Conservation (phyloP, 2,888 invertebrate genomes). For the Deilephila porcellus region DNA sequence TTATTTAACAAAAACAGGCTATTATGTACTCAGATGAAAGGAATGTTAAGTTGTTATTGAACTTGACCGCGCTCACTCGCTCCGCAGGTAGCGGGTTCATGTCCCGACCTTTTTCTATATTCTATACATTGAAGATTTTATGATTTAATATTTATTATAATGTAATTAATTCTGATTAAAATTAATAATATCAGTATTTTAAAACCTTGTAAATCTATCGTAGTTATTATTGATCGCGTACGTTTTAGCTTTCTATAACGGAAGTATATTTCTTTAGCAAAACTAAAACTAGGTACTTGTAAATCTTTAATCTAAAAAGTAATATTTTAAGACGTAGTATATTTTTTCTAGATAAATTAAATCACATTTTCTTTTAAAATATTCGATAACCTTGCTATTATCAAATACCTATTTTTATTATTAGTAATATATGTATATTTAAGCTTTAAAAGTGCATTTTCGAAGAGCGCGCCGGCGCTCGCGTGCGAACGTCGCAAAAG, state of each 20-base stretch:
- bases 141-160: no score
- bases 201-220: no score
- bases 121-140: background rate
- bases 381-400: no score
- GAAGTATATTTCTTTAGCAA: no score
- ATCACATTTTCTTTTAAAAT: no score
- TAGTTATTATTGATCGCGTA: no score
- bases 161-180: no score
- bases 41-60: conserved; percentile 21
- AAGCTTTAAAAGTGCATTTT: background rate
- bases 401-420: background rate
- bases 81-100: conserved; percentile 2
- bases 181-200: background rate
- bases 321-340: no score
- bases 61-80: conserved; percentile 5
- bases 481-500: background rate
- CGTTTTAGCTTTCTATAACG: no score
- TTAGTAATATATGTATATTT: background rate
- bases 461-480: background rate
- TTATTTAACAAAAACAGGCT: background rate
- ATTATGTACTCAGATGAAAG: conserved; percentile 19
- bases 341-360: no score
- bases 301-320: no score
- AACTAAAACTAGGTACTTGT: no score
- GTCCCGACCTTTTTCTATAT: background rate